phyloP scores from a whole-genome alignment of 2,113 vertebrate genomes.

The Lepus europaeus region DNA sequence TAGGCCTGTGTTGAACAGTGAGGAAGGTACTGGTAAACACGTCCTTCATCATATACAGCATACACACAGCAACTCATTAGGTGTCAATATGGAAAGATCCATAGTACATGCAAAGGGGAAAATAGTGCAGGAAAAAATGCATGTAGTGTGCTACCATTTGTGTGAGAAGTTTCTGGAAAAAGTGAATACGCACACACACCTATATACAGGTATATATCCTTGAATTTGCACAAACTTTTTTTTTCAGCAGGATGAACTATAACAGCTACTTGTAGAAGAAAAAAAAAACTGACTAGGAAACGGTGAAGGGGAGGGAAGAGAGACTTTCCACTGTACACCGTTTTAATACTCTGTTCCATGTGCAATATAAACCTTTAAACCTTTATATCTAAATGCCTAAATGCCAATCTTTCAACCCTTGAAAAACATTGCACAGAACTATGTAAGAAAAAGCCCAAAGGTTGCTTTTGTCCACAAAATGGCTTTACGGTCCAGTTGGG shows the following conservation, averaged over 20 bases:
- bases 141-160: neutral
- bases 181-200: neutral
- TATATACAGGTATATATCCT: neutral
- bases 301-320: neutral
- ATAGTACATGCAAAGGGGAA: neutral
- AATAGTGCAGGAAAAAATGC: neutral
- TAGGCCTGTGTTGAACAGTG: neutral
- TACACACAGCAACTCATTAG: neutral
- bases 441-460: slow-evolving; percentile 13
- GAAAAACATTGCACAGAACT: slow-evolving; percentile 31
- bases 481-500: neutral
- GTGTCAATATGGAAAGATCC: neutral
- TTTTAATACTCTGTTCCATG: neutral
- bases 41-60: neutral
- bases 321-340: neutral
- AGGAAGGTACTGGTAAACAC: neutral
- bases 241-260: slow-evolving; percentile 8
- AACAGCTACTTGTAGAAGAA: slow-evolving; percentile 19
- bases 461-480: neutral
- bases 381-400: neutral
- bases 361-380: neutral
- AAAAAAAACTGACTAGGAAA: neutral
- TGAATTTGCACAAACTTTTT: slow-evolving; percentile 24
- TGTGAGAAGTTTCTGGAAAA: slow-evolving; percentile 29
- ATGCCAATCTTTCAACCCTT: neutral